phyloP scores from a whole-genome alignment of 2,797 vertebrate genomes.

The Natrix natrix region DNA sequence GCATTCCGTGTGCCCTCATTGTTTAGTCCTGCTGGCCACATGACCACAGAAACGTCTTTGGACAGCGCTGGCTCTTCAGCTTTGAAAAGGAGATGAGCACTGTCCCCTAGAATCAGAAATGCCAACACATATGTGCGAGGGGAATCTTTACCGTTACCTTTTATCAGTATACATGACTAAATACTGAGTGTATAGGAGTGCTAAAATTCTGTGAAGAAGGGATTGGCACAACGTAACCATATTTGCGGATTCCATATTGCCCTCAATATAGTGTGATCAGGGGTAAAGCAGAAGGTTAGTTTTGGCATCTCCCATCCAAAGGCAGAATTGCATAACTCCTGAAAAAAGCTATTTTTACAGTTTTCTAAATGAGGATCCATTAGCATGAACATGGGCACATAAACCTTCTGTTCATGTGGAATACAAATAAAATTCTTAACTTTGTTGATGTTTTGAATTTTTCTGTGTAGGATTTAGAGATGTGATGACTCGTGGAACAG shows the following conservation, averaged over 20 bases:
- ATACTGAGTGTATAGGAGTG: neutral
- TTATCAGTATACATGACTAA: neutral
- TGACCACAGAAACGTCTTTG: too few species aligned
- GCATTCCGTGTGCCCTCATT: too few species aligned
- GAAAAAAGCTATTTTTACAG: neutral
- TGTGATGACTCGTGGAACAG: conserved; percentile 73
- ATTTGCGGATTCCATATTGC: neutral
- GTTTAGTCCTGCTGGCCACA: too few species aligned
- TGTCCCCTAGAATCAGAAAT: too few species aligned
- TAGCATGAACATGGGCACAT: neutral
- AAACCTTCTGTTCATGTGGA: neutral
- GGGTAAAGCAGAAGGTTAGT: neutral
- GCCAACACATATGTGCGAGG: too few species aligned
- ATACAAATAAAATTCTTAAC: neutral
- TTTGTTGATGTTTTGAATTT: conserved; percentile 4
- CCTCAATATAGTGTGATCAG: neutral
- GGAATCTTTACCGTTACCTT: too few species aligned
- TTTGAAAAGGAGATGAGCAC: too few species aligned
- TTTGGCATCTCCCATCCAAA: neutral
- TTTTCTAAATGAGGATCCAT: neutral
- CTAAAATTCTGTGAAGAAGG: neutral
- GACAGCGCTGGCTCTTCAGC: too few species aligned
- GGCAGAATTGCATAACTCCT: neutral
- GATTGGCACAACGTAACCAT: neutral
- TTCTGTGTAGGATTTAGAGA: conserved; percentile 78